Evolutionary conservation across 1,140 invertebrate species (phyloP), one percentile per base, ranked within the genome.

Genomic region (Andrena cerasifolii): DNA sequence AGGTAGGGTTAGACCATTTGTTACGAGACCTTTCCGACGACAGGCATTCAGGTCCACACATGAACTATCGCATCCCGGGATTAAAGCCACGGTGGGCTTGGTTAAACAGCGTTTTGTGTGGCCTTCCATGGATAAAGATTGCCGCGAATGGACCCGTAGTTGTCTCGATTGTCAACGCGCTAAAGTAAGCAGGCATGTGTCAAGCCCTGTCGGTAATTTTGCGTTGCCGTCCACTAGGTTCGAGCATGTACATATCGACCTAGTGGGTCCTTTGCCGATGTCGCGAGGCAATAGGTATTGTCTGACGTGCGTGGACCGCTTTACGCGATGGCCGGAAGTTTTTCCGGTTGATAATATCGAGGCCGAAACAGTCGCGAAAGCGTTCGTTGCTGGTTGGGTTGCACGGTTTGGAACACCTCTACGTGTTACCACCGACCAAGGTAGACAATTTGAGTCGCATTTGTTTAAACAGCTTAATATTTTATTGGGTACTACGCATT

Each of bases 331-430:
- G 89, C 85, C 88, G 6, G 89, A 89, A 71, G 89, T 85, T 6
- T 54, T 82, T 2, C 62, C 72, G n/a, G 16, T 87, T 28, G 28
- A 63, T 62, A 63, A 93, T 70, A 87, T 76, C 61, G 75, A 86
- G 18, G 88, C 91, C 24, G 87, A 91, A 59, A 88, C 89, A 7
- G 85, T 90, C 14, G 89, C 89, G 7, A 53, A 70, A 53, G 80
- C 83, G 5, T 81, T 94, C 21, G 24, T 66, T 14, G 49, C 51
- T 0, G 56, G 28, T 2, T 92, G 90, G 89, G 43, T 70, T 16
- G 18, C 58, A 0, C n/a, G 66, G 6, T 80, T 31, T 18, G 65
- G 72, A 7, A 10, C 66, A 3, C 66, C 78, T 0, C 14, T 49
- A 26, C 26, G 47, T 0, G 45, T 79, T 1, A 80, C 78, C 0